Percentiles rank a stretch among this genome's conserved stretches.
phyloP scores from a whole-genome alignment of 2,888 invertebrate species.

The Apomyelois bistriatella region DNA sequence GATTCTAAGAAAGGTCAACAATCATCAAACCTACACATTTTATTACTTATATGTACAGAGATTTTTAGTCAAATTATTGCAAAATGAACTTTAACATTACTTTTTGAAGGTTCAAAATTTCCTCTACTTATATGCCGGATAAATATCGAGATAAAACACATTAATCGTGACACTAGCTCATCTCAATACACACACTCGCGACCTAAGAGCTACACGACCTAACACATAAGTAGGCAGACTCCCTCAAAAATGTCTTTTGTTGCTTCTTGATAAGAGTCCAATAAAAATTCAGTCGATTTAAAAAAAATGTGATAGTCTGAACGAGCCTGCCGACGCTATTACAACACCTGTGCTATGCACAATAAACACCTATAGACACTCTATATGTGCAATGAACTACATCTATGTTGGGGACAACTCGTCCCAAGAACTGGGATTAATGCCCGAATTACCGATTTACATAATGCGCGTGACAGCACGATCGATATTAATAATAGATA shows the following conservation, averaged over 20 bases:
- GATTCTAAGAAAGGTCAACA: no score
- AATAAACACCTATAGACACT: slow-evolving; percentile 35
- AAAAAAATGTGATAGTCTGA: slow-evolving; percentile 32
- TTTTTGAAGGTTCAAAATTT: no score
- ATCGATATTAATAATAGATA: no score
- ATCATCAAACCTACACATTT: no score
- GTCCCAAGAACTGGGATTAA: not conserved
- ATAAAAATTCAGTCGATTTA: slow-evolving; percentile 48
- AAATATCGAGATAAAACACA: no score
- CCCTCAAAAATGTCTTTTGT: slow-evolving; percentile 42
- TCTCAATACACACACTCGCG: not conserved
- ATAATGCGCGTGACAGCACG: no score
- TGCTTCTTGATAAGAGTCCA: slow-evolving; percentile 53
- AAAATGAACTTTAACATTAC: no score
- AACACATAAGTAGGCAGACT: slow-evolving; percentile 41
- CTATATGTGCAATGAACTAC: slow-evolving; percentile 31
- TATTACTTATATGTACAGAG: no score
- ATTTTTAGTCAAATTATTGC: no score
- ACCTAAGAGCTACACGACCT: slow-evolving; percentile 26
- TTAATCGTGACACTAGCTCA: not conserved
- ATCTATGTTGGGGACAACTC: slow-evolving; percentile 16
- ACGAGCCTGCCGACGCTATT: slow-evolving; percentile 37
- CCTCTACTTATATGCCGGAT: no score
- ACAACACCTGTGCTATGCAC: slow-evolving; percentile 49
- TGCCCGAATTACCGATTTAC: no score